phyloP scores from a whole-genome alignment of 2,113 vertebrate species.

The Nycticorax nycticorax region DNA sequence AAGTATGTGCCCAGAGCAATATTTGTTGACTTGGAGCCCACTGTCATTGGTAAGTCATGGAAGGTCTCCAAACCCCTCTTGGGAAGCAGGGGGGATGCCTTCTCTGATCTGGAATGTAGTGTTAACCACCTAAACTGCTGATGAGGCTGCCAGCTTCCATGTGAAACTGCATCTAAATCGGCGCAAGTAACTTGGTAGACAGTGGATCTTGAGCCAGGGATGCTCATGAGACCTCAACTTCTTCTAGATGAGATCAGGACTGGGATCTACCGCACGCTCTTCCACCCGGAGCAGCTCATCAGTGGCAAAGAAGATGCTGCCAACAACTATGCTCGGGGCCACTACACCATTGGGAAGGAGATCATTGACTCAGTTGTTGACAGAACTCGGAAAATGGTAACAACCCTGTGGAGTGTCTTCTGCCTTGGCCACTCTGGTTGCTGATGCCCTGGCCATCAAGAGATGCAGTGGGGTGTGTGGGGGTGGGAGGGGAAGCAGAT shows the following conservation, averaged over 20 bases:
- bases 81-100: too few relatives aligned
- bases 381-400: slow-evolving; percentile 50
- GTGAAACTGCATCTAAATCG: not conserved
- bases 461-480: too few relatives aligned
- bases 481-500: not conserved
- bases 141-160: not conserved
- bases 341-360: slow-evolving; percentile 61
- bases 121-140: not conserved
- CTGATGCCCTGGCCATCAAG: not conserved
- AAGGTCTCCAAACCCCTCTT: not conserved
- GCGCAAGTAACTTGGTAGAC: not conserved
- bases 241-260: slow-evolving; percentile 75
- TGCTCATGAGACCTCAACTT: not conserved
- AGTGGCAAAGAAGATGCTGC: slow-evolving; percentile 67
- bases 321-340: slow-evolving; percentile 59
- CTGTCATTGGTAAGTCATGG: slow-evolving; percentile 57
- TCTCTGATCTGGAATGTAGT: not conserved
- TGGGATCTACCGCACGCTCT: slow-evolving; percentile 73
- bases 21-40: slow-evolving; percentile 75
- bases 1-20: slow-evolving; percentile 73
- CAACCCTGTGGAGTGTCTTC: not conserved
- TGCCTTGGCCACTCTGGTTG: too few relatives aligned
- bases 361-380: slow-evolving; percentile 25
- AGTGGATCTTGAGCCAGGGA: not conserved
- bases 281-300: slow-evolving; percentile 70